These are phyloP conservation scores for Callopanchax toddi DNA, from an alignment of 2,113 vertebrate genomes.

Conservation along the genomic window DNA sequence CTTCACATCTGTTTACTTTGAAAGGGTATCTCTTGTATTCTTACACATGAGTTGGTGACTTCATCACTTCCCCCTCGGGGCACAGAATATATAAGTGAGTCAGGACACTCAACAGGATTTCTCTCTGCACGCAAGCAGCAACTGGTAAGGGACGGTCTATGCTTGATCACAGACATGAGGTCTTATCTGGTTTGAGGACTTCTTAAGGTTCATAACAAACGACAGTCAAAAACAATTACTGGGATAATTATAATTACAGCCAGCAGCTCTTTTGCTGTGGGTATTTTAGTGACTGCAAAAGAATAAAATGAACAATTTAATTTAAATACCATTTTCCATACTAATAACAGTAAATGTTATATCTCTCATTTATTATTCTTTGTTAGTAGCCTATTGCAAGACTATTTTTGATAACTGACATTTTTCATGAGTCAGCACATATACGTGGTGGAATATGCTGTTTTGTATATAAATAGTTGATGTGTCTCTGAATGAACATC, in stretches of 20 bases:
- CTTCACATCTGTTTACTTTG: constrained; percentile 74
- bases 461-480: too few relatives aligned
- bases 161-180: constrained; percentile 38
- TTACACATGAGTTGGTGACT: constrained; percentile 78
- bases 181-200: constrained; percentile 33
- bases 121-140: constrained; percentile 75
- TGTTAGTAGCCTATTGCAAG: too few relatives aligned
- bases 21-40: constrained; percentile 74
- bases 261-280: neutral
- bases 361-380: too few relatives aligned
- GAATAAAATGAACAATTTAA: neutral
- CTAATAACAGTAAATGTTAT: too few relatives aligned
- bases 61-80: constrained; percentile 67
- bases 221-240: constrained; percentile 12
- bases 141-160: constrained; percentile 49
- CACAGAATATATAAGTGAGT: constrained; percentile 66
- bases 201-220: constrained; percentile 16
- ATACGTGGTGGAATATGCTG: too few relatives aligned
- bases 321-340: too few relatives aligned
- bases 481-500: too few relatives aligned
- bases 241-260: constrained; percentile 24
- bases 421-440: too few relatives aligned
- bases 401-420: too few relatives aligned
- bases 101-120: constrained; percentile 66
- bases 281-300: neutral